Conservation (phyloP, 1,140 invertebrate genomes). For the Branchinecta lynchi region DNA sequence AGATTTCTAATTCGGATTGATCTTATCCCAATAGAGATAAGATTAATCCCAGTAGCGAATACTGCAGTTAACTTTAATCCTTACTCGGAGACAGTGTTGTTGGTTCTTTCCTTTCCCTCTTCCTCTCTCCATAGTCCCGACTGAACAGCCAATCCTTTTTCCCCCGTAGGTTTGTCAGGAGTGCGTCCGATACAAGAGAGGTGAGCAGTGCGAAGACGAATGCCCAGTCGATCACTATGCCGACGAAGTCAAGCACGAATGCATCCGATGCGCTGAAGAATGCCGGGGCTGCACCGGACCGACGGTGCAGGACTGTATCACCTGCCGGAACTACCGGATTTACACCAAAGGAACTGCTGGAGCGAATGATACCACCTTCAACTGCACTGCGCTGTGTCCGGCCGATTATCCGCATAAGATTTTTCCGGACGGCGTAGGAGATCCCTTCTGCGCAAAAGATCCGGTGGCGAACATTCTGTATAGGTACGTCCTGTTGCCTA, state of each 20-base stretch:
- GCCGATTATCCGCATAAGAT: conserved; percentile 56
- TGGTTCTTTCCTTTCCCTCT: too few relatives aligned
- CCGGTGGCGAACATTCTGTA: conserved; percentile 26
- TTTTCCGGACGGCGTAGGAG: conserved; percentile 48
- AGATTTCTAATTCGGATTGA: too few relatives aligned
- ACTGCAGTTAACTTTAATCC: too few relatives aligned
- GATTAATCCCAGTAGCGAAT: too few relatives aligned
- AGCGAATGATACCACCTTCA: conserved; percentile 50
- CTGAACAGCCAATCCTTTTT: too few relatives aligned
- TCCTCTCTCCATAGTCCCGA: too few relatives aligned
- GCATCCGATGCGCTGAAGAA: conserved; percentile 59
- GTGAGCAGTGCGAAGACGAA: conserved; percentile 78
- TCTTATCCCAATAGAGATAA: too few relatives aligned
- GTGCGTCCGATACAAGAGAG: conserved; percentile 64
- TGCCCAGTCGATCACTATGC: conserved; percentile 70
- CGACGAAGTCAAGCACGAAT: conserved; percentile 44
- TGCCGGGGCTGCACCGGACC: conserved; percentile 72
- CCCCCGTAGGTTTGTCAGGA: conserved; percentile 46
- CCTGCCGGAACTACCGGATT: conserved; percentile 71
- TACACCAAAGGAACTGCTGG: conserved; percentile 37
- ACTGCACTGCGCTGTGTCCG: conserved; percentile 73
- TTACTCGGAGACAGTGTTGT: too few relatives aligned
- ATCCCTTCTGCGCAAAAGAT: conserved; percentile 61
- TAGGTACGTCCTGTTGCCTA: not conserved
- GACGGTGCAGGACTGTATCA: conserved; percentile 53